A percentile compares a stretch with the other conserved stretches of the same genome.
Conservation (phyloP, 2,888 invertebrate species). For the Agrotis puta region DNA sequence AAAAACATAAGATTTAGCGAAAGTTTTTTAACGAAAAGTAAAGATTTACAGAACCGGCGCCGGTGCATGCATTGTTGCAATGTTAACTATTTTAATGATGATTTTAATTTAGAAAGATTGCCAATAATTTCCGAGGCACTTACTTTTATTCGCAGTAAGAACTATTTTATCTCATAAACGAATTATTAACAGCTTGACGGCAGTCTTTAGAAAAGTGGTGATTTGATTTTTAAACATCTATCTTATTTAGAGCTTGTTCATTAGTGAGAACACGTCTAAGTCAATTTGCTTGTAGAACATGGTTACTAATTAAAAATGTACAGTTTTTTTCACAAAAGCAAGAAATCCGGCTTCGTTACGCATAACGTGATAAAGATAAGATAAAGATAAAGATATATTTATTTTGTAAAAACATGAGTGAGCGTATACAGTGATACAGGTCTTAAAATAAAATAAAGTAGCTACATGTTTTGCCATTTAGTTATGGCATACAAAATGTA, state of each 20-base stretch:
- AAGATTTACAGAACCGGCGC: neutral
- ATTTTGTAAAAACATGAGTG: no score
- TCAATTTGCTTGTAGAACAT: slow-evolving; percentile 15
- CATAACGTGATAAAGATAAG: slow-evolving; percentile 34
- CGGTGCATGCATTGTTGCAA: slow-evolving; percentile 24
- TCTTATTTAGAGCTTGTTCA: slow-evolving; percentile 18
- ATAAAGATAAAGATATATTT: no score
- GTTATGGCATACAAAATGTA: no score
- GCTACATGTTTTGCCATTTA: no score
- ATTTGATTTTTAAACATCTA: slow-evolving; percentile 14
- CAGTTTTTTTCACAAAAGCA: slow-evolving; percentile 31
- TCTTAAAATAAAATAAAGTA: no score
- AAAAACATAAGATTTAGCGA: slow-evolving; percentile 18
- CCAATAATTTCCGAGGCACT: slow-evolving; percentile 42
- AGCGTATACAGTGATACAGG: no score
- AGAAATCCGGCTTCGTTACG: slow-evolving; percentile 47
- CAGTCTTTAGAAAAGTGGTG: neutral
- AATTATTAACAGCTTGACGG: slow-evolving; percentile 5
- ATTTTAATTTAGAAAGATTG: slow-evolving; percentile 39
- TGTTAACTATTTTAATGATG: slow-evolving; percentile 46
- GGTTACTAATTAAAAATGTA: slow-evolving; percentile 27
- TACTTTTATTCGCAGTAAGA: slow-evolving; percentile 22
- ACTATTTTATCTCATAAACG: slow-evolving; percentile 13
- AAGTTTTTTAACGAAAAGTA: slow-evolving; percentile 15
- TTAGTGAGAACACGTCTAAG: slow-evolving; percentile 16